phyloP scores from a whole-genome alignment of 2,797 vertebrate species.

The Falco peregrinus region DNA sequence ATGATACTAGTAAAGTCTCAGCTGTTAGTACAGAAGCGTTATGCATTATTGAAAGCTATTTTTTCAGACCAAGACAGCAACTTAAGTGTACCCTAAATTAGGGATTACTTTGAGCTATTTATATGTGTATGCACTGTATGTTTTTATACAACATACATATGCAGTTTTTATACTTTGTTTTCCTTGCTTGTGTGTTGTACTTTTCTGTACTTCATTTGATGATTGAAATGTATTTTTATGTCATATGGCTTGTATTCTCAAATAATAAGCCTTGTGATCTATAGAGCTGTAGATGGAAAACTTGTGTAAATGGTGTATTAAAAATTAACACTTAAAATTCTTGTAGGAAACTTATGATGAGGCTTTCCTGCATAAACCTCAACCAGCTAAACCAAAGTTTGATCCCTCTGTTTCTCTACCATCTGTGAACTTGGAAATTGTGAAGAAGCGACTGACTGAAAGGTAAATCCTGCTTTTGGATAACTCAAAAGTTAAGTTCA shows the following conservation, averaged over 20 bases:
- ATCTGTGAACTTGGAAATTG: slow-evolving; percentile 79
- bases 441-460: slow-evolving; percentile 86
- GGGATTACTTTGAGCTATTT: neutral
- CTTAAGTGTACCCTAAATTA: neutral
- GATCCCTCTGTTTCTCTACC: slow-evolving; percentile 79
- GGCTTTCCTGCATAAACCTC: neutral
- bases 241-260: neutral
- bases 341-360: slow-evolving; percentile 50
- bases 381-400: slow-evolving; percentile 69
- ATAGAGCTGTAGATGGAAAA: neutral
- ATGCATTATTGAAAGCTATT: neutral
- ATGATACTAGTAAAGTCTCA: neutral
- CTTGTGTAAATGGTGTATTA: neutral
- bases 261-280: rapidly evolving
- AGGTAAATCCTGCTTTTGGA: slow-evolving; percentile 75
- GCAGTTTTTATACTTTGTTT: neutral
- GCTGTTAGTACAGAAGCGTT: neutral
- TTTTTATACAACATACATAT: neutral
- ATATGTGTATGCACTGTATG: neutral
- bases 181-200: neutral
- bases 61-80: neutral
- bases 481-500: neutral
- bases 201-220: neutral
- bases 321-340: neutral
- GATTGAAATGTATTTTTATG: neutral